Base-by-base conservation (phyloP, 2,797 vertebrate genomes). In the Etheostoma perlongum region DNA sequence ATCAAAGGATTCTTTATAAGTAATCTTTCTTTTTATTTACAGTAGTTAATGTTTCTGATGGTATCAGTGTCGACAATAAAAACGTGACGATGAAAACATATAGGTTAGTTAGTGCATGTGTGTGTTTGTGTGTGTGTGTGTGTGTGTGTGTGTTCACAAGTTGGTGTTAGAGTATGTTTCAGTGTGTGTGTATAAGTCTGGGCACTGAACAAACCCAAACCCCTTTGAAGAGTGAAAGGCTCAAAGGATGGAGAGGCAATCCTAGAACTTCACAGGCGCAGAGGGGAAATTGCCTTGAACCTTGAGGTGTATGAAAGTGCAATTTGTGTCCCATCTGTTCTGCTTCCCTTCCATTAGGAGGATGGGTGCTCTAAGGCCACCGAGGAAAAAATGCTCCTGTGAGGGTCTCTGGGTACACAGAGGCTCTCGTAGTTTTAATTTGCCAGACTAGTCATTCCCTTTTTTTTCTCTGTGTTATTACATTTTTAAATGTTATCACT, bases 251-350 rank as follows among this genome's bases (percentile, higher is more conserved):
- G 93, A 91, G 89, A 94, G 94, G 92, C 94, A 94, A 95, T 95
- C 93, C 85, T 89, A 94, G 93, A 92, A 94, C 93, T 95, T 95
- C 94, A 94, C 92, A 95, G 91, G 90, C 92, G 66, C 91, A 93
- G 85, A 86, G 92, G 91, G 93, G 94, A 95, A 95, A 95, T 95
- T 94, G 94, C 94, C 92, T 94, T 94, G 93, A 95, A 95, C 94
- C 93, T 93, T 91, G 92, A 95, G 93, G 95, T 94, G 92, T 93
- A 94, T 93, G 93, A 93, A 95, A 93, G 93, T 92, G 93, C 94
- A 95, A 94, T 95, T 95, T 95, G 93, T 95, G 94, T 94, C 94
- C 94, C 94, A 95, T 96, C 95, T 96, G 95, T 94, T 95, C 94
- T 92, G 93, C 92, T 93, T 94, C 93, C 91, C 92, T 94, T 94